Evolutionary conservation across 2,797 vertebrate species (phyloP), one percentile per base, ranked within the genome.

Genomic region (Myotis planiceps): DNA sequence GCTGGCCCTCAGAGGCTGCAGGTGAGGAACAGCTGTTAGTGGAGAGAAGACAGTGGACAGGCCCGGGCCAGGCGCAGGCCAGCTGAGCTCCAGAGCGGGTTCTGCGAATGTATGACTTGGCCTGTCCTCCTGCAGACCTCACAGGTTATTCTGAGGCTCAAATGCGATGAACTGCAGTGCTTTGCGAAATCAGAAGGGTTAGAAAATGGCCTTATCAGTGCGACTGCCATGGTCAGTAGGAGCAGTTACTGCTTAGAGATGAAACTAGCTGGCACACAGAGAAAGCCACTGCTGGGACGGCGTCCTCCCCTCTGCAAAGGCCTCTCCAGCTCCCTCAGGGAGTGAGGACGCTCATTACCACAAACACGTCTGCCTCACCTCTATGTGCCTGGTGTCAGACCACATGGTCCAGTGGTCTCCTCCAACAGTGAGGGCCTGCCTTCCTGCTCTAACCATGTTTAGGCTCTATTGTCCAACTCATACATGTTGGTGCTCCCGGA

Each of bases 1-100:
- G 92, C 96, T 98, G 2, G 99, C 98, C 97, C 99, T 98, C 83
- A 99, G 98, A 29, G 99, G 98, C 99, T 99, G 98, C 5, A 86
- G 63, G 85, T 37, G 58, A 97, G 97, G 81, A 85, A 89, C 95
- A 82, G 76, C 1, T 0, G 3, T 78, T 13, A 72, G 29, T 45
- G 9, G 69, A 45, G 83, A 49, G 23, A 19, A 88, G 21, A 32
- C 32, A 42, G 21, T 0, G 63, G 65, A 72, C 51, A 23, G 0
- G 1, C 29, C n/a, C 12, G 5, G 10, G 34, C 69, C 71, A 19
- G 58, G 76, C 14, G 37, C 75, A 21, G n/a, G 63, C 9, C 58
- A 80, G 25, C 45, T 12, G 55, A 65, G 51, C 49, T 82, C 60
- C 14, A 25, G 63, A 29, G 25, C 63, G 55, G 29, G 47, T 19